phyloP scores from a whole-genome alignment of 2,888 invertebrate species.

The Anagyrus pseudococci region DNA sequence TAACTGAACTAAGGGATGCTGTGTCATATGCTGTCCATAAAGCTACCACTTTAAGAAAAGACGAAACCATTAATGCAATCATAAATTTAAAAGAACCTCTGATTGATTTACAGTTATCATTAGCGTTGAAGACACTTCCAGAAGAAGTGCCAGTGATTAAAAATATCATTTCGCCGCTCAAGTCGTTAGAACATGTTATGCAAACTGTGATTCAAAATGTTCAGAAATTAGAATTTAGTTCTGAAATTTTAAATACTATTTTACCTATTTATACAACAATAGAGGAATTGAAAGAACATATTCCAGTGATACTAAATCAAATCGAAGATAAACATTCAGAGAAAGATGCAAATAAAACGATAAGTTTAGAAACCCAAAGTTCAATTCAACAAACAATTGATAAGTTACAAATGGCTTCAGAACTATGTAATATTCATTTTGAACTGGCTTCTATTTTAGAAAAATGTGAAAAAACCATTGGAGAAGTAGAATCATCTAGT shows the following conservation, averaged over 20 bases:
- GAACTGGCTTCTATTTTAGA: conserved; percentile 51
- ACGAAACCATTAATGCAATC: conserved; percentile 49
- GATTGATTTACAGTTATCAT: conserved; percentile 47
- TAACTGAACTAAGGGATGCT: conserved; percentile 50
- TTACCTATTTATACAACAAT: conserved; percentile 44
- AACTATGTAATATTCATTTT: conserved; percentile 49
- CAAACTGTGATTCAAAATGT: conserved; percentile 74
- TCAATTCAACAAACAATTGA: conserved; percentile 37
- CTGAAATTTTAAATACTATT: conserved; percentile 40
- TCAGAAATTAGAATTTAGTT: conserved; percentile 37
- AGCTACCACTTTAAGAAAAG: conserved; percentile 51
- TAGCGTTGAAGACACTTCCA: conserved; percentile 53
- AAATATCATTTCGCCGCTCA: conserved; percentile 67
- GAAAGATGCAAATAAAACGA: background rate
- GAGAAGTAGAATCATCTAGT: conserved; percentile 26
- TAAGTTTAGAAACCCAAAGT: conserved; percentile 17
- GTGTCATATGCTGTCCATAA: conserved; percentile 52
- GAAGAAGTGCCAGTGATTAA: conserved; percentile 66
- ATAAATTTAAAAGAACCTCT: conserved; percentile 51
- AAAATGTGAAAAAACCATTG: conserved; percentile 38
- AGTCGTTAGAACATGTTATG: conserved; percentile 70
- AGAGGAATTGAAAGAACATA: conserved; percentile 50
- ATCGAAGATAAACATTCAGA: conserved; percentile 24
- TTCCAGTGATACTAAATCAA: conserved; percentile 42
- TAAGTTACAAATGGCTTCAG: conserved; percentile 45